These are phyloP conservation scores for Scaptodrosophila lebanonensis DNA, from an alignment of 1,140 invertebrate species.

Conservation along the genomic window DNA sequence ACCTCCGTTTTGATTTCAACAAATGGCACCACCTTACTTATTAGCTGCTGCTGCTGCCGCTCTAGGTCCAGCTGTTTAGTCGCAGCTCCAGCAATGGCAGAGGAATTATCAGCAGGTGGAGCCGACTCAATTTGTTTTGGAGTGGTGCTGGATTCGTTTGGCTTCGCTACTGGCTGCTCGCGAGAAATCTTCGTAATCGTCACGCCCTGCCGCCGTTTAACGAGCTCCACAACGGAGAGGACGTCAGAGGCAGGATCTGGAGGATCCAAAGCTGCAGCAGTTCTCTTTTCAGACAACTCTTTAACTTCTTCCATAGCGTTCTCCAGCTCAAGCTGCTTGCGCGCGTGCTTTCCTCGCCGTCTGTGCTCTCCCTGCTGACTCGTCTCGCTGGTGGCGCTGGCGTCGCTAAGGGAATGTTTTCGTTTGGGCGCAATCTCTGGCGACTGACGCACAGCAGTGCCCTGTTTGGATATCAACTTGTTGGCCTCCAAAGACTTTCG, in stretches of 20 bases:
- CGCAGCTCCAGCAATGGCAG: background rate
- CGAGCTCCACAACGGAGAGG: slow-evolving; percentile 59
- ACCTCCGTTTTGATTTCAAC: slow-evolving; percentile 74
- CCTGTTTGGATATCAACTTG: slow-evolving; percentile 24
- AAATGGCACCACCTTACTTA: slow-evolving; percentile 62
- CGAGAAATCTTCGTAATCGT: slow-evolving; percentile 68
- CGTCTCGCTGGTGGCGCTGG: slow-evolving; percentile 42
- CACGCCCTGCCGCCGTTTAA: slow-evolving; percentile 58
- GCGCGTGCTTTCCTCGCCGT: slow-evolving; percentile 39
- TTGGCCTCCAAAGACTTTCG: slow-evolving; percentile 50
- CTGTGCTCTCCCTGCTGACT: slow-evolving; percentile 32
- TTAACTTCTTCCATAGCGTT: background rate
- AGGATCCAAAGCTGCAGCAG: background rate
- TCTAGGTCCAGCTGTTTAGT: slow-evolving; percentile 42
- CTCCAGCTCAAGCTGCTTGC: slow-evolving; percentile 8
- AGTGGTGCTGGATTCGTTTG: too few species aligned
- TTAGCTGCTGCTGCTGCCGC: slow-evolving; percentile 54
- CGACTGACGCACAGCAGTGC: background rate
- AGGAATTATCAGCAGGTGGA: background rate
- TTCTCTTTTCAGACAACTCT: background rate
- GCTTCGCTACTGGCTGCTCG: slow-evolving; percentile 26
- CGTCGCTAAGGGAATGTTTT: slow-evolving; percentile 55
- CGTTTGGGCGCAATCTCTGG: slow-evolving; percentile 18
- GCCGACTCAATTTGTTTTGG: slow-evolving; percentile 5
- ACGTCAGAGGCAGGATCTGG: slow-evolving; percentile 14